phyloP scores from a whole-genome alignment of 2,888 invertebrate genomes.

The Poecilobothrus nobilitatus region DNA sequence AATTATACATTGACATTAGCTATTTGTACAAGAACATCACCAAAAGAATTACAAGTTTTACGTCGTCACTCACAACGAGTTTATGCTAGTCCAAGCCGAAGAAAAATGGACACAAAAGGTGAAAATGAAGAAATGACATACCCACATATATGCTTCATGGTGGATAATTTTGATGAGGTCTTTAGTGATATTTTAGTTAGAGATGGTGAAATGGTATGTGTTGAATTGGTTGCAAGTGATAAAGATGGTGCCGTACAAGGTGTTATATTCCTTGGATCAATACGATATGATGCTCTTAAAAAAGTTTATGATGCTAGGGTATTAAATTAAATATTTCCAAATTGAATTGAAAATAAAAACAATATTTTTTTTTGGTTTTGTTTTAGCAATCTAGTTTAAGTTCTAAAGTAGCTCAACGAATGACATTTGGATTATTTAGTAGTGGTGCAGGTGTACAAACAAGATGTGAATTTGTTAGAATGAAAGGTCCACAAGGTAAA shows the following conservation, averaged over 20 bases:
- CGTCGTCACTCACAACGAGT: constrained; percentile 88
- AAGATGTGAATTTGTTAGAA: constrained; percentile 93
- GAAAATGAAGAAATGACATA: constrained; percentile 98
- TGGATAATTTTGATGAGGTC: constrained; percentile 98
- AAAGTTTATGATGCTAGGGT: constrained; percentile 94
- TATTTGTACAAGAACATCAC: constrained; percentile 94
- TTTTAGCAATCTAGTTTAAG: constrained; percentile 79
- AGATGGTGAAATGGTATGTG: constrained; percentile 98
- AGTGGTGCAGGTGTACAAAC: constrained; percentile 60
- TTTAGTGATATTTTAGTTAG: constrained; percentile 95
- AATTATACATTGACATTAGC: constrained; percentile 96
- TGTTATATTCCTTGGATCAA: constrained; percentile 94
- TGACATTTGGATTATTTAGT: constrained; percentile 87
- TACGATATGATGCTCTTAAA: constrained; percentile 93
- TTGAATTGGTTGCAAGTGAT: constrained; percentile 91
- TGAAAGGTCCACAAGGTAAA: constrained; percentile 96
- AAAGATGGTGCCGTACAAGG: constrained; percentile 77
- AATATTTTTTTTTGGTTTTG: constrained; percentile 12
- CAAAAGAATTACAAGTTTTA: constrained; percentile 93
- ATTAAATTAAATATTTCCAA: constrained; percentile 27
- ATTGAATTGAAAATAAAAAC: not conserved
- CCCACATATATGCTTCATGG: constrained; percentile 98
- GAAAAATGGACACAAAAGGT: constrained; percentile 97
- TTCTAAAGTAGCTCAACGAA: constrained; percentile 88
- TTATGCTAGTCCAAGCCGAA: constrained; percentile 92